Evolutionary conservation across 2,888 invertebrate genomes (phyloP).

Genomic region (Sphinx pinastri): DNA sequence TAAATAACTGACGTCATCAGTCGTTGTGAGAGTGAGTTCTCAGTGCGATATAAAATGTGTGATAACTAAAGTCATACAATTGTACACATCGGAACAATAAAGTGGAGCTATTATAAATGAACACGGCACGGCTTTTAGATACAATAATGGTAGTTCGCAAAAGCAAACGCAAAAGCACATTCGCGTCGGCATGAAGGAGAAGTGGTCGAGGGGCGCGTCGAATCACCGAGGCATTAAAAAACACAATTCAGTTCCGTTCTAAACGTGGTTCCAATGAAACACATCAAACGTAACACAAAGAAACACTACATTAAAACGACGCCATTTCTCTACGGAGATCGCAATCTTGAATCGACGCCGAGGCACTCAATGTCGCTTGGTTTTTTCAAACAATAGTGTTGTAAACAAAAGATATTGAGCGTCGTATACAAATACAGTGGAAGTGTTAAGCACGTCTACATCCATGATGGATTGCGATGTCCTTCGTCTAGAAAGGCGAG

Average conservation of each 20-base stretch:
- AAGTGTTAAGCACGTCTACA: conserved; percentile 24
- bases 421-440: background rate
- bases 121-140: conserved; percentile 42
- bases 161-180: conserved; percentile 59
- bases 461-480: conserved; percentile 24
- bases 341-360: conserved; percentile 33
- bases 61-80: conserved; percentile 5
- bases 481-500: conserved; percentile 17
- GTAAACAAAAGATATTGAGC: conserved; percentile 23
- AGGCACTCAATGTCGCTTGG: conserved; percentile 25
- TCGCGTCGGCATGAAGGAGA: conserved; percentile 54
- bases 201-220: conserved; percentile 30
- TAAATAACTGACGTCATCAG: conserved; percentile 7
- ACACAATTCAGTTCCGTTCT: conserved; percentile 29
- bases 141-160: conserved; percentile 49
- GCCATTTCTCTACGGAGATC: conserved; percentile 30
- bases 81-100: conserved; percentile 18
- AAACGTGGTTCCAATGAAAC: conserved; percentile 23
- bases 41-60: background rate
- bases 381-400: conserved; percentile 26
- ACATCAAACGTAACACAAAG: conserved; percentile 28
- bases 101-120: conserved; percentile 25
- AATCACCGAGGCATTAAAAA: conserved; percentile 33
- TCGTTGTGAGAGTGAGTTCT: conserved; percentile 16
- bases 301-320: conserved; percentile 18